These are phyloP conservation scores for Neolamprologus toae DNA, from an alignment of 2,113 vertebrate genomes.

Conservation along the genomic window DNA sequence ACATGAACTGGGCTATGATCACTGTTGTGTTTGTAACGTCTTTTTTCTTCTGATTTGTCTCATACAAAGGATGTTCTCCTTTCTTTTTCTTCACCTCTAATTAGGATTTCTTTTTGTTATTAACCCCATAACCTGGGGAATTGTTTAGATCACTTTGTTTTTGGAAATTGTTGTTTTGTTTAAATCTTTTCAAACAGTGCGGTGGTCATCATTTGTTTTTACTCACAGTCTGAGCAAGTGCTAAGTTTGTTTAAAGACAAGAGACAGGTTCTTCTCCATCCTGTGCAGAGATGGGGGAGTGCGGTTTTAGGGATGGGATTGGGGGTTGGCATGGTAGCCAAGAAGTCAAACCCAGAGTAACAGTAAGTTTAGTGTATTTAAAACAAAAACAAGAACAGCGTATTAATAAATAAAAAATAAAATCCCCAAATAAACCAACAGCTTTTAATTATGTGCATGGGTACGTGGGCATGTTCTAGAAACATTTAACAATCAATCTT, in stretches of 20 bases:
- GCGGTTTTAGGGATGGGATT: accelerated
- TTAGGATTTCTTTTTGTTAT: neutral
- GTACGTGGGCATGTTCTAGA: neutral
- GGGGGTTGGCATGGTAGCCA: neutral
- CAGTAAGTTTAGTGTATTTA: accelerated
- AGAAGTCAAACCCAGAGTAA: accelerated
- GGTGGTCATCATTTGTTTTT: neutral
- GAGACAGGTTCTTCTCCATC: neutral
- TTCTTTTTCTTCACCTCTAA: neutral
- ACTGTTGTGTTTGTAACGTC: neutral
- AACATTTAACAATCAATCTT: neutral
- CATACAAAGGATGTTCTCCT: accelerated
- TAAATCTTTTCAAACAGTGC: neutral
- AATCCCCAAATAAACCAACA: neutral
- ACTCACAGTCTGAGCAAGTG: accelerated
- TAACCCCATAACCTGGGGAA: accelerated
- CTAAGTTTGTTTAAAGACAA: accelerated
- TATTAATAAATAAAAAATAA: neutral
- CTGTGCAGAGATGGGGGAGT: neutral
- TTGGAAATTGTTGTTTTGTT: neutral
- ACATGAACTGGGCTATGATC: accelerated
- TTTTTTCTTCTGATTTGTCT: accelerated
- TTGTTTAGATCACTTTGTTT: neutral
- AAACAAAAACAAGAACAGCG: neutral
- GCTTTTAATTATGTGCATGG: neutral